Percentiles rank a stretch among this genome's conserved stretches.
Conservation (phyloP, 2,797 vertebrate genomes). For the Somateria mollissima region DNA sequence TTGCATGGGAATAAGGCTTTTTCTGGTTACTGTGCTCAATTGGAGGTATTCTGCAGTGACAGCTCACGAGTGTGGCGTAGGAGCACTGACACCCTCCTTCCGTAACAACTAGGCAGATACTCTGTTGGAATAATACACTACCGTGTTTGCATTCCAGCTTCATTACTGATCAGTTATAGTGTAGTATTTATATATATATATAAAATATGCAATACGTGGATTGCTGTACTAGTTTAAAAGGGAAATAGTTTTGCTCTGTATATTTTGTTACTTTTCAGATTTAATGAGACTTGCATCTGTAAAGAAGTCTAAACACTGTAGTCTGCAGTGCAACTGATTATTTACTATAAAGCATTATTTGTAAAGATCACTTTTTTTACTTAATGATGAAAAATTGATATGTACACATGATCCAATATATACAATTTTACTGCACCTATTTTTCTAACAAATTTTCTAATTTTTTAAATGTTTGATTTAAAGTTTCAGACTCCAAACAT, state of each 20-base stretch:
- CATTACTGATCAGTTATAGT: constrained; percentile 79
- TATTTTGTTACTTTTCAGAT: constrained; percentile 89
- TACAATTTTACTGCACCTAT: constrained; percentile 65
- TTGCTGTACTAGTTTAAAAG: constrained; percentile 81
- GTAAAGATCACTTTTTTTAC: constrained; percentile 83
- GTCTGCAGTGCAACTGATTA: constrained; percentile 47
- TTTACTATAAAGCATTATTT: constrained; percentile 78
- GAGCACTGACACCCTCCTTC: neutral
- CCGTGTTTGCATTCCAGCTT: constrained; percentile 64
- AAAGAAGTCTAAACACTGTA: constrained; percentile 68
- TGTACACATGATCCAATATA: constrained; percentile 27
- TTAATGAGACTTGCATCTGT: constrained; percentile 79
- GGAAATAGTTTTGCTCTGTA: constrained; percentile 92
- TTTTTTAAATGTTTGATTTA: constrained; percentile 64
- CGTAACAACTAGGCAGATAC: constrained; percentile 23
- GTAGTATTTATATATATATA: constrained; percentile 89
- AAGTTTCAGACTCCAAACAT: constrained; percentile 60
- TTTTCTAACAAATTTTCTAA: constrained; percentile 71
- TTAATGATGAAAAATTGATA: constrained; percentile 59
- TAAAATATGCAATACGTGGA: constrained; percentile 70
- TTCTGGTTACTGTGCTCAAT: neutral
- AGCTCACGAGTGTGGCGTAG: neutral
- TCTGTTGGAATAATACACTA: constrained; percentile 33
- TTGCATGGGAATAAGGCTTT: neutral
- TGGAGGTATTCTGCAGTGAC: neutral